Base-by-base conservation (phyloP, 2,797 vertebrate genomes). In the Trichosurus vulpecula region DNA sequence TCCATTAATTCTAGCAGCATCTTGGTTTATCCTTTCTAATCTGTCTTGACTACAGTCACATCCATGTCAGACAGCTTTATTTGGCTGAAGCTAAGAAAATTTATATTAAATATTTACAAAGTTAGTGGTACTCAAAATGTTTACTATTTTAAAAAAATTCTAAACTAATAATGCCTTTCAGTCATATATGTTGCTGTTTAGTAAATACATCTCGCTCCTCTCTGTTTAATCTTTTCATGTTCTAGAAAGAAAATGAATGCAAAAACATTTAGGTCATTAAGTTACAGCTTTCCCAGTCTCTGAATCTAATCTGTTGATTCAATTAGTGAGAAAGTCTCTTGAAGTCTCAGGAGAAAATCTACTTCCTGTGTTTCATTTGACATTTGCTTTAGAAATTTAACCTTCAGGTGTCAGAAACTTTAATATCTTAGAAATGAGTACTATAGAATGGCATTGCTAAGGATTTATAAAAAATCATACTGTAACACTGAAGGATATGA, bases 351-450 rank as follows among this genome's bases (percentile, higher is more conserved):
- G 94, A 92, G 92, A 97, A 97, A 96, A 95, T 94, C 2, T 0
- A 94, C 95, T 93, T 96, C 94, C 90, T 95, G 92, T 93, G 89
- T 95, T 96, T 93, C 94, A 95, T n/a, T 95, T 93, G 94, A 90
- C 91, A 95, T 93, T 93, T 93, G 89, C 56, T 95, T 95, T 90
- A 96, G 90, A 93, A 92, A 91, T 54, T 93, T 95, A 90, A 41
- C 92, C 90, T 97, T 95, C 55, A 10, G 52, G 66, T 74, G 91
- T 94, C 92, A 11, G 0, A 11, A 94, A 81, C 54, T 31, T 95
- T 91, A 96, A 25, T 93, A 90, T 94, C 93, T 96, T 41, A 92
- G 93, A 95, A 97, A 93, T 54, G 91, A 0, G 54, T 56, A 31
- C 89, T 95, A 14, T 90, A 89, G 92, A 97, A 51, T 95, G 89